Percentiles rank a stretch among this genome's conserved stretches.
Evolutionary conservation across 2,797 vertebrate species (phyloP).

Genomic region (Zalophus californianus): DNA sequence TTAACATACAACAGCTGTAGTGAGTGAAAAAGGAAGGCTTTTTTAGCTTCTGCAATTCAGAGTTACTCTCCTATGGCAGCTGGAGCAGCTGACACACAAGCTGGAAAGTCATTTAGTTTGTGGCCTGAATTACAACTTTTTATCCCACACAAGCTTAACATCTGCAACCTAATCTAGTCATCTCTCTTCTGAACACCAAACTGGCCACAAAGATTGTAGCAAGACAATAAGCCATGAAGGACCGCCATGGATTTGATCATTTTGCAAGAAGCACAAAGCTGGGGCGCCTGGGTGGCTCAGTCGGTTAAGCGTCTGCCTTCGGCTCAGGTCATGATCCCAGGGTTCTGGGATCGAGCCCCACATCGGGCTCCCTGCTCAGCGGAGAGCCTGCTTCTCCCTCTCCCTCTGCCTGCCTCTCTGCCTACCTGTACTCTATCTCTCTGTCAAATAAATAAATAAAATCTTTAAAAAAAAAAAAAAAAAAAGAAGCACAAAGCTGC

Average conservation of each 20-base stretch:
- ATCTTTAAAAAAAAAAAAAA: too few species aligned
- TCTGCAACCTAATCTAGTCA: neutral
- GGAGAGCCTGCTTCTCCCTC: too few species aligned
- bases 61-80: neutral
- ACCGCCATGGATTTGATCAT: neutral
- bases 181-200: slow-evolving; percentile 51
- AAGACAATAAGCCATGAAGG: slow-evolving; percentile 12
- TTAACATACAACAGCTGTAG: slow-evolving; percentile 19
- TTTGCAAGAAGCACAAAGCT: neutral
- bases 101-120: slow-evolving; percentile 3
- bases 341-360: too few species aligned
- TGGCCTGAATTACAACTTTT: slow-evolving; percentile 30
- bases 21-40: slow-evolving; percentile 6
- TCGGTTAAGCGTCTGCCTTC: too few species aligned
- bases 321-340: too few species aligned
- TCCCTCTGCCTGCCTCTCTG: too few species aligned
- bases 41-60: slow-evolving; percentile 2
- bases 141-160: slow-evolving; percentile 30
- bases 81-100: neutral
- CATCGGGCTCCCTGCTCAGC: too few species aligned
- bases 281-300: too few species aligned
- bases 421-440: too few species aligned
- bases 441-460: too few species aligned
- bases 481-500: neutral
- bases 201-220: neutral